These are phyloP conservation scores for Pristionchus mayeri DNA, from an alignment of 2,888 invertebrate species.

Conservation along the genomic window DNA sequence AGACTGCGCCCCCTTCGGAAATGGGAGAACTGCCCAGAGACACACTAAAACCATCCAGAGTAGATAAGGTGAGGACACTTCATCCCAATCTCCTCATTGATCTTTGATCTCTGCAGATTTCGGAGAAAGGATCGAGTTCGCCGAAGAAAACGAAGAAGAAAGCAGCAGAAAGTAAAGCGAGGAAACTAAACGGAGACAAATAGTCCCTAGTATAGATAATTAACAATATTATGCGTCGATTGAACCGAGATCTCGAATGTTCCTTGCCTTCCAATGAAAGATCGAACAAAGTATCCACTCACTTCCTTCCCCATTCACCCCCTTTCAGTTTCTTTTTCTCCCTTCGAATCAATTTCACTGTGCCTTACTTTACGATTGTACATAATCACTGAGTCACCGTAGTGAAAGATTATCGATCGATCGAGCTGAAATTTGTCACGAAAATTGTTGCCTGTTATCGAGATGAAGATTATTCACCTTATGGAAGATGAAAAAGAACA, in stretches of 20 bases:
- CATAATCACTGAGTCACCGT: slow-evolving; percentile 1
- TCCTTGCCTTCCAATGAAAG: slow-evolving; percentile 1
- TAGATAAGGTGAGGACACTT: slow-evolving; percentile 38
- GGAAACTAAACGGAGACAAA: slow-evolving; percentile 54
- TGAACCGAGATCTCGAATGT: not conserved
- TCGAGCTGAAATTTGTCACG: slow-evolving; percentile 12
- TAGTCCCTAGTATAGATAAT: slow-evolving; percentile 10
- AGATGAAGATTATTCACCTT: not conserved
- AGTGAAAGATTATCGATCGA: slow-evolving; percentile 14
- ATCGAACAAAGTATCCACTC: slow-evolving; percentile 31
- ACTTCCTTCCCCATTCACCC: not conserved
- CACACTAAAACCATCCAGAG: not conserved
- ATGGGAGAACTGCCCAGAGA: slow-evolving; percentile 43
- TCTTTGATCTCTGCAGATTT: slow-evolving; percentile 50
- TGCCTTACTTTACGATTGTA: slow-evolving; percentile 39
- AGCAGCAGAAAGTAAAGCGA: slow-evolving; percentile 66
- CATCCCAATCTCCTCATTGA: not conserved
- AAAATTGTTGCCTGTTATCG: slow-evolving; percentile 23
- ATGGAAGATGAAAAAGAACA: too few relatives aligned
- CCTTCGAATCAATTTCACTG: not conserved
- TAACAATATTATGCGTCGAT: slow-evolving; percentile 34
- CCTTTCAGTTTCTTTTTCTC: not conserved
- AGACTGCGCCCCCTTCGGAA: slow-evolving; percentile 46
- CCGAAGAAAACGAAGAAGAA: slow-evolving; percentile 70
- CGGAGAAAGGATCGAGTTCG: slow-evolving; percentile 58